phyloP scores from a whole-genome alignment of 2,797 vertebrate species.

The Cirrhinus molitorella region DNA sequence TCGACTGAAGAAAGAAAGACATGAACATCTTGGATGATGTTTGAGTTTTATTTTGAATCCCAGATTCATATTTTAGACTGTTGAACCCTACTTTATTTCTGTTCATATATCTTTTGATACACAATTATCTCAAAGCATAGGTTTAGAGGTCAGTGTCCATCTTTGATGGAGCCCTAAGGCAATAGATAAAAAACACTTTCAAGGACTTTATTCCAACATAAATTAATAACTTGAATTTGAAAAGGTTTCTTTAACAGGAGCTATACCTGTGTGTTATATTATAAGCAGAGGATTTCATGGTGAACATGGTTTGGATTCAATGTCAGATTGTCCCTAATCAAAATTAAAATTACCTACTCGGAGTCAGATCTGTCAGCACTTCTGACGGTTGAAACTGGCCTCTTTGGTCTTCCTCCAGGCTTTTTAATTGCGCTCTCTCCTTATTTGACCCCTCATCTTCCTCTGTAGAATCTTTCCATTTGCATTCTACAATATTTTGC shows the following conservation, averaged over 20 bases:
- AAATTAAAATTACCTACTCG: not conserved
- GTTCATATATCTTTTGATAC: not conserved
- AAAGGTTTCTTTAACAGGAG: not conserved
- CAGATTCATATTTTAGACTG: not conserved
- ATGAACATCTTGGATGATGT: not conserved
- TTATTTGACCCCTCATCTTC: constrained; percentile 65
- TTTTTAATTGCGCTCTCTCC: constrained; percentile 74
- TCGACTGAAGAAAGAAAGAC: too few relatives aligned
- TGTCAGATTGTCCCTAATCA: not conserved
- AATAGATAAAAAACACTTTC: constrained; percentile 18
- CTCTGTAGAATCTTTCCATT: constrained; percentile 1
- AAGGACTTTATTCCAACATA: not conserved
- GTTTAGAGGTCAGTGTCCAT: constrained; percentile 13
- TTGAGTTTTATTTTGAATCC: not conserved
- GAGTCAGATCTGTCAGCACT: not conserved
- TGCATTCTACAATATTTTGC: constrained; percentile 59
- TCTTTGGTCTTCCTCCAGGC: constrained; percentile 59
- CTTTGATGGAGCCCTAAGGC: constrained; percentile 21
- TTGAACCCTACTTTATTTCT: not conserved
- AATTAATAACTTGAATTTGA: constrained; percentile 4
- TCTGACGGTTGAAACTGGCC: constrained; percentile 63
- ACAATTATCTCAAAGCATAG: constrained; percentile 8
- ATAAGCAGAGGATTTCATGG: not conserved
- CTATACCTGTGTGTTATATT: not conserved
- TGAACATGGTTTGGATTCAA: constrained; percentile 17